Percentiles rank a stretch among this genome's conserved stretches.
Evolutionary conservation across 1,140 invertebrate species (phyloP).

Genomic region (Brachionus asplanchnoidis): DNA sequence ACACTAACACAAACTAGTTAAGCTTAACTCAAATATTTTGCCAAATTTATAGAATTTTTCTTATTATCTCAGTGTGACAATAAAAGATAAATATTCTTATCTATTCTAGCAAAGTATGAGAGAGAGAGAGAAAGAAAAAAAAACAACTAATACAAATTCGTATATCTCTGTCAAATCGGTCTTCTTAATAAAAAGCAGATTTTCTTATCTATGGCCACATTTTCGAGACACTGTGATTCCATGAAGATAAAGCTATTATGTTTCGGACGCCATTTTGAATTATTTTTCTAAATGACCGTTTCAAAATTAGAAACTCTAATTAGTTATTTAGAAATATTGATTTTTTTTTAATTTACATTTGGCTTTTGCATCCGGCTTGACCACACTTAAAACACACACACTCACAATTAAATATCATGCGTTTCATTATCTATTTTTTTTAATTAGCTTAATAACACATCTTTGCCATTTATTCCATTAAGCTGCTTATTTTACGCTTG

Average conservation of each 20-base stretch:
- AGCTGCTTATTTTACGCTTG: neutral
- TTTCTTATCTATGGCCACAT: neutral
- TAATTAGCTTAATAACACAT: neutral
- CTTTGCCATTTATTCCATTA: neutral
- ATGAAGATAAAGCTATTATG: neutral
- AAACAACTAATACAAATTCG: neutral
- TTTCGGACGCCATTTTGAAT: neutral
- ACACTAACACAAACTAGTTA: neutral
- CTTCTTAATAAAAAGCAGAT: neutral
- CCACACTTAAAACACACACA: neutral
- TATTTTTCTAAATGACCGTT: slow-evolving; percentile 4
- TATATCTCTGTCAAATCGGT: slow-evolving; percentile 16
- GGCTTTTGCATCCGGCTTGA: neutral
- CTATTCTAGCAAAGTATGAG: neutral
- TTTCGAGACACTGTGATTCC: slow-evolving; percentile 22
- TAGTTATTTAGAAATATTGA: neutral
- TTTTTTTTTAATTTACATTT: neutral
- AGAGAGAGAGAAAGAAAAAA: too few relatives aligned
- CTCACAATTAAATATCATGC: neutral
- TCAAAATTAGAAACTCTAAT: neutral
- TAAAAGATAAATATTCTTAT: neutral
- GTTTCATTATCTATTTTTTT: neutral
- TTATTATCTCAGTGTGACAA: slow-evolving; percentile 30
- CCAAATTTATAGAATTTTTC: neutral
- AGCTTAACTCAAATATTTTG: slow-evolving; percentile 18